phyloP scores from a whole-genome alignment of 2,888 invertebrate species.

The Apotomis capreana region DNA sequence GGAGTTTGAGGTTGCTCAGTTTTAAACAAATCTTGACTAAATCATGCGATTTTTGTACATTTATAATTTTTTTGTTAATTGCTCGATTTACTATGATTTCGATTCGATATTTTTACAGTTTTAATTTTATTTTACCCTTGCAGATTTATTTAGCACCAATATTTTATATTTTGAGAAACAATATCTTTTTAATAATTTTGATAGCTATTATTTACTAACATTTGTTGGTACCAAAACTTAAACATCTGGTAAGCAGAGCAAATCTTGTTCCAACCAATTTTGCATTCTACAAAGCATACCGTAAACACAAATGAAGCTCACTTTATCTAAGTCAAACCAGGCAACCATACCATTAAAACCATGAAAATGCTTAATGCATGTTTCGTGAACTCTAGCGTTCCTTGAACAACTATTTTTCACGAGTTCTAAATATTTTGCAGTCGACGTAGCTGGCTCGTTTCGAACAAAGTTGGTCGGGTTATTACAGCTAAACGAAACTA shows the following conservation, averaged over 20 bases:
- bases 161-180: too few species aligned
- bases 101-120: too few species aligned
- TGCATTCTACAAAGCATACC: neutral
- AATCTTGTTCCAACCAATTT: neutral
- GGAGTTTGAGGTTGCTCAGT: conserved; percentile 3
- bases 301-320: conserved; percentile 12
- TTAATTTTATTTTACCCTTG: too few species aligned
- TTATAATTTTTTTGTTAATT: too few species aligned
- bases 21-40: neutral
- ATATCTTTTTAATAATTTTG: too few species aligned
- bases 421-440: conserved; percentile 68
- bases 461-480: conserved; percentile 63
- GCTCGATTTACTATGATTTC: too few species aligned
- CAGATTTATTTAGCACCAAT: too few species aligned
- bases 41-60: neutral
- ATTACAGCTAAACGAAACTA: conserved; percentile 69
- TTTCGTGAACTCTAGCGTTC: conserved; percentile 53
- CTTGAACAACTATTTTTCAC: conserved; percentile 63
- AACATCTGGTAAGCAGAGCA: too few species aligned
- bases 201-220: too few species aligned
- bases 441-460: conserved; percentile 68
- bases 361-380: conserved; percentile 47
- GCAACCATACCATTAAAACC: conserved; percentile 21
- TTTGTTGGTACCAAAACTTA: neutral
- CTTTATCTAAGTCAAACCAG: conserved; percentile 6